A percentile compares a stretch with the other conserved stretches of the same genome.
phyloP scores from a whole-genome alignment of 1,140 invertebrate genomes.

The Oedothorax gibbosus region DNA sequence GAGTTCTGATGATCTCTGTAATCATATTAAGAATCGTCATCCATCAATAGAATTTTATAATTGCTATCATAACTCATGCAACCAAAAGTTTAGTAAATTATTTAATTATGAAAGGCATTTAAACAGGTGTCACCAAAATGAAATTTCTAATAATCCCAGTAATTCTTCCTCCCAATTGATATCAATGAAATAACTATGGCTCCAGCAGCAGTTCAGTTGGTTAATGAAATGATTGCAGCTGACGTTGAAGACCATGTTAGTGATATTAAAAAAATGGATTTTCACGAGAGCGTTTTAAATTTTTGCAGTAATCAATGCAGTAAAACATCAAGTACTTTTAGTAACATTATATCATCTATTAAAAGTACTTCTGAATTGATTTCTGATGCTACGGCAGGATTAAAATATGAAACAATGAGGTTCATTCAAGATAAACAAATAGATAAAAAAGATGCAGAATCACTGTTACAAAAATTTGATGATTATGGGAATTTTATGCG shows the following conservation, averaged over 20 bases:
- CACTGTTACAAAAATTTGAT: constrained; percentile 21
- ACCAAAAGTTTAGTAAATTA: constrained; percentile 8
- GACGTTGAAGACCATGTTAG: not conserved
- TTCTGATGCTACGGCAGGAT: not conserved
- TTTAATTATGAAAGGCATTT: constrained; percentile 21
- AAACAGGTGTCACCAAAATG: not conserved
- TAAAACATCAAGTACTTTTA: constrained; percentile 1
- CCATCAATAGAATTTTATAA: not conserved
- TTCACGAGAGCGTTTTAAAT: not conserved
- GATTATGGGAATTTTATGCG: not conserved
- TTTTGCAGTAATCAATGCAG: constrained; percentile 7
- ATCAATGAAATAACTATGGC: not conserved
- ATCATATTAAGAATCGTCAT: constrained; percentile 9
- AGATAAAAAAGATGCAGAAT: not conserved
- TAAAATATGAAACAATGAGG: constrained; percentile 17
- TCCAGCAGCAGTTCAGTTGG: not conserved
- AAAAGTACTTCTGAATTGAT: constrained; percentile 3
- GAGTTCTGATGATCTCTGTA: not conserved
- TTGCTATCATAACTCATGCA: not conserved
- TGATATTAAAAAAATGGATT: not conserved
- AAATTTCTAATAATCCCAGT: not conserved
- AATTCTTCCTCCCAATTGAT: not conserved
- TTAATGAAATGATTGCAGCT: not conserved
- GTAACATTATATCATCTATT: not conserved
- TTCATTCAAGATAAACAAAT: not conserved